phyloP scores from a whole-genome alignment of 1,140 invertebrate genomes.

The Diachasma alloeum region DNA sequence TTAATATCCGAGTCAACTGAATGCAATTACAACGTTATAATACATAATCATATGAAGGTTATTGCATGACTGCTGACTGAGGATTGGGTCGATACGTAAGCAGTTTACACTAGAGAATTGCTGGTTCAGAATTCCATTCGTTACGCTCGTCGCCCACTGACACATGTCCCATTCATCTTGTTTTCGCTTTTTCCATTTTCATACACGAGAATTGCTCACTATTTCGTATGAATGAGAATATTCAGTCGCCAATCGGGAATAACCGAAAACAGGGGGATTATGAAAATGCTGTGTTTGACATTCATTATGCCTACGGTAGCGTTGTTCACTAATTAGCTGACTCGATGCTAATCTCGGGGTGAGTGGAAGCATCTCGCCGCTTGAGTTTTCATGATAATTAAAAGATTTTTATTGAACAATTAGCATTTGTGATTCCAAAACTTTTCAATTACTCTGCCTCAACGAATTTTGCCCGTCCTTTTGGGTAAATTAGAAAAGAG shows the following conservation, averaged over 20 bases:
- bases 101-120: constrained; percentile 62
- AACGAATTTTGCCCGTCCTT: not conserved
- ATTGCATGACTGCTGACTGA: constrained; percentile 26
- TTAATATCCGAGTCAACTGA: not conserved
- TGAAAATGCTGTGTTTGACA: not conserved
- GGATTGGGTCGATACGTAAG: constrained; percentile 56
- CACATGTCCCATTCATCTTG: constrained; percentile 58
- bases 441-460: not conserved
- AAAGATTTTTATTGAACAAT: not conserved
- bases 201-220: constrained; percentile 27
- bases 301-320: not conserved
- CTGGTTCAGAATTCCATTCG: constrained; percentile 66
- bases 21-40: not conserved
- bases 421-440: not conserved
- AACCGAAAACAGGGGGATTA: not conserved
- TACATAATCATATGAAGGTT: not conserved
- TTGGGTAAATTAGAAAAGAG: too few species aligned
- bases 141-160: constrained; percentile 63
- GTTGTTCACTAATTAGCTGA: not conserved
- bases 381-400: not conserved
- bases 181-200: constrained; percentile 43
- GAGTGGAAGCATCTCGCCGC: not conserved
- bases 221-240: not conserved
- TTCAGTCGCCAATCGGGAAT: too few species aligned
- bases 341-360: not conserved